Evolutionary conservation across 2,888 invertebrate species (phyloP).

Genomic region (Pemphredon lugubris): DNA sequence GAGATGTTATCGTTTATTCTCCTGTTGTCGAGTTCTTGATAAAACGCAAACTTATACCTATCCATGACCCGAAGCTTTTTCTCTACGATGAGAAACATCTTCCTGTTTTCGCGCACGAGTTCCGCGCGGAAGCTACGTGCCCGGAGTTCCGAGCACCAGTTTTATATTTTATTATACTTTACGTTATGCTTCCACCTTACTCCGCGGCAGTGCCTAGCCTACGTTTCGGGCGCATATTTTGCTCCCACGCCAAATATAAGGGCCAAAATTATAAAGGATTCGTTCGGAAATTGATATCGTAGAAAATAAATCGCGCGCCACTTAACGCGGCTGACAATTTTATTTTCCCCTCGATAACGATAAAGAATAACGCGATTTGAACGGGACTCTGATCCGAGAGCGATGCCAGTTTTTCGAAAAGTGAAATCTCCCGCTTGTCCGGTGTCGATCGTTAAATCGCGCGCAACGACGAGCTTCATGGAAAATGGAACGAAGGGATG

Average conservation of each 20-base stretch:
- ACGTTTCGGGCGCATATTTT: no score
- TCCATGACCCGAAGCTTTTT: conserved; percentile 15
- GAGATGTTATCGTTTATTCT: conserved; percentile 16
- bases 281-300: no score
- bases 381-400: no score
- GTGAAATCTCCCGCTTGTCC: conserved; percentile 33
- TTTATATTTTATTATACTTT: conserved; percentile 49
- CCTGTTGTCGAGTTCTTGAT: conserved; percentile 23
- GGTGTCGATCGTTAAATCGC: conserved; percentile 65
- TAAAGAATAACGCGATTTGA: not conserved
- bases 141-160: conserved; percentile 13
- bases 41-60: conserved; percentile 12
- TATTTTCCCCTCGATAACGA: not conserved
- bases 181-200: conserved; percentile 35
- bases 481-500: conserved; percentile 21
- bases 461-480: conserved; percentile 60
- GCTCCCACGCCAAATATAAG: no score
- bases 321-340: no score
- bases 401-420: no score
- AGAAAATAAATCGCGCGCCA: no score
- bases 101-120: conserved; percentile 49
- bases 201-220: no score
- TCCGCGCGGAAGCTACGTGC: conserved; percentile 34
- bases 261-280: no score
- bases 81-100: conserved; percentile 32